These are phyloP conservation scores for Serinus canaria DNA, from an alignment of 2,113 vertebrate genomes.

Conservation along the genomic window DNA sequence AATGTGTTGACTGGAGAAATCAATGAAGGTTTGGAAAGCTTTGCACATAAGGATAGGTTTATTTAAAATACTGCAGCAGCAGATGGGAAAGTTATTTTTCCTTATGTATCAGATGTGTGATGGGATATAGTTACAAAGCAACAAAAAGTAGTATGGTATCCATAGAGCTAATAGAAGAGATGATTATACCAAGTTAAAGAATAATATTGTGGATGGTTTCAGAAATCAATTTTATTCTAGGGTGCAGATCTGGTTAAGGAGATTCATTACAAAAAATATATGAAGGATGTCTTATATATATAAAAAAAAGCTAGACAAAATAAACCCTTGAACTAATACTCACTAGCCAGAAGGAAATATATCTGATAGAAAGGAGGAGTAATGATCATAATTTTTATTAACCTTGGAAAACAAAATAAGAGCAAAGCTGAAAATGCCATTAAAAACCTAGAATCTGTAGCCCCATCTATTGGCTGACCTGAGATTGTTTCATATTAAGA, in stretches of 20 bases:
- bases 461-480: neutral
- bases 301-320: neutral
- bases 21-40: fast-evolving
- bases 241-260: neutral
- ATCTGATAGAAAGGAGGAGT: neutral
- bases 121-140: neutral
- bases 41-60: neutral
- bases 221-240: neutral
- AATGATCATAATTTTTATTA: neutral
- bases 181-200: neutral
- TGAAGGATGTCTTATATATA: neutral
- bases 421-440: neutral
- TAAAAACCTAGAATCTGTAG: neutral
- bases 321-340: neutral
- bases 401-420: neutral
- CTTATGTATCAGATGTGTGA: neutral
- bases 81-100: neutral
- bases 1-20: neutral
- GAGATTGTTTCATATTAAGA: neutral
- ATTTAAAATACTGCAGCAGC: neutral
- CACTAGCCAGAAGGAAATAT: neutral
- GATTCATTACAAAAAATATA: neutral
- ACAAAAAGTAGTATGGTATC: neutral
- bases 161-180: neutral
- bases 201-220: neutral